These are phyloP conservation scores for Sinelater perroti DNA, from an alignment of 2,888 invertebrate species.

Conservation along the genomic window DNA sequence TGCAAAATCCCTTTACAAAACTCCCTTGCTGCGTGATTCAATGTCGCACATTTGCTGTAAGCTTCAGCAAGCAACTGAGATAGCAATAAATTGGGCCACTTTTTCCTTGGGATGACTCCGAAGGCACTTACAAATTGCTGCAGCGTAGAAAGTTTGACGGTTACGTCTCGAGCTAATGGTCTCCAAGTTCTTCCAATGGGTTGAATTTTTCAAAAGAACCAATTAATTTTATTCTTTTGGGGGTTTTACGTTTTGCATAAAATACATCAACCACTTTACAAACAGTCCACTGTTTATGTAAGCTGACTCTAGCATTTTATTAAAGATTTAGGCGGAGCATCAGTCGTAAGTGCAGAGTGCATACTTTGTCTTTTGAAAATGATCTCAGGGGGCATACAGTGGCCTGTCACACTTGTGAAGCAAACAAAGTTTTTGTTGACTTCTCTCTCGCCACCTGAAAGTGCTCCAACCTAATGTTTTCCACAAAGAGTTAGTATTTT, in stretches of 20 bases:
- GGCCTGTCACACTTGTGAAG: conserved; percentile 40
- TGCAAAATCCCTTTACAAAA: conserved; percentile 37
- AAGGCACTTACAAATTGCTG: background rate
- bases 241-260: conserved; percentile 52
- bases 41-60: too few relatives aligned
- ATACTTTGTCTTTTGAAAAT: conserved; percentile 42
- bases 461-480: conserved; percentile 21
- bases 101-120: conserved; percentile 36
- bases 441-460: conserved; percentile 43
- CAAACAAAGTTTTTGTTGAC: conserved; percentile 43
- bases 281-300: conserved; percentile 46
- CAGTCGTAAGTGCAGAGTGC: conserved; percentile 36
- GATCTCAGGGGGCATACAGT: conserved; percentile 43
- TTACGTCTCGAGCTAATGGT: conserved; percentile 29
- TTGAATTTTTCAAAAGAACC: conserved; percentile 46
- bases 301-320: too few relatives aligned
- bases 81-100: too few relatives aligned
- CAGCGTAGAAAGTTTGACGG: conserved; percentile 34
- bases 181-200: conserved; percentile 45
- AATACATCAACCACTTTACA: conserved; percentile 42
- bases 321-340: conserved; percentile 17
- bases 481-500: too few relatives aligned
- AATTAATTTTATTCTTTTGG: conserved; percentile 41
- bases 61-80: too few relatives aligned
- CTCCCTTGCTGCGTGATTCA: conserved; percentile 29